Percentiles rank a stretch among this genome's conserved stretches.
Conservation (phyloP, 2,888 invertebrate species). For the Eilema depressum region DNA sequence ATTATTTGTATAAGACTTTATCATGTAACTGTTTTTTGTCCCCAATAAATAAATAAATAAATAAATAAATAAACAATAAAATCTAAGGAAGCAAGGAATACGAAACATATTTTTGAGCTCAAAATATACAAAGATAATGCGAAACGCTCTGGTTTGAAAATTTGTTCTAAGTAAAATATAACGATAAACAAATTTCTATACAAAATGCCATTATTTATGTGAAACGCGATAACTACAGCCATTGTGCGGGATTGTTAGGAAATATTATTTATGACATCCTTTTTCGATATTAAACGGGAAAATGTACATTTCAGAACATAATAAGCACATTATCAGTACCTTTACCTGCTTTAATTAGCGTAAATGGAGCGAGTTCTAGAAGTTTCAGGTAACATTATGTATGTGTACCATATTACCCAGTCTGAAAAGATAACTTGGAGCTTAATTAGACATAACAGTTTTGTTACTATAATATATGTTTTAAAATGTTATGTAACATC, state of each 20-base stretch:
- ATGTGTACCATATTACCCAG: not conserved
- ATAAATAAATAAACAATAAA: not conserved
- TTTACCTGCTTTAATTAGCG: not conserved
- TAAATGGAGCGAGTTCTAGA: not conserved
- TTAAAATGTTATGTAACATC: too few species aligned
- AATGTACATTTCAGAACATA: constrained; percentile 16
- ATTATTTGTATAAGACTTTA: too few species aligned
- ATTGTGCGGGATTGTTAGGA: constrained; percentile 23
- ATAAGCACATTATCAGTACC: not conserved
- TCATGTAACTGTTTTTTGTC: too few species aligned
- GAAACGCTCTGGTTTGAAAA: constrained; percentile 5
- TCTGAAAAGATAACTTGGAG: not conserved
- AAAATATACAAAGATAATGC: constrained; percentile 13
- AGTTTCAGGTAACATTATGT: not conserved
- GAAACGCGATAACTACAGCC: constrained; percentile 26
- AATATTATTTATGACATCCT: constrained; percentile 22
- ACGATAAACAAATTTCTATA: constrained; percentile 27
- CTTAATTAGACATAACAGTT: not conserved
- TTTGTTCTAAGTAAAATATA: constrained; percentile 18
- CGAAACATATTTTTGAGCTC: constrained; percentile 1
- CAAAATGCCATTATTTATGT: constrained; percentile 30
- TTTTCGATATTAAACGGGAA: constrained; percentile 20
- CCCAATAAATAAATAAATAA: too few species aligned
- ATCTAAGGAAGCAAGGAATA: not conserved
- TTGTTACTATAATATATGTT: too few species aligned